A percentile compares a stretch with the other conserved stretches of the same genome.
These are phyloP conservation scores for Rhagonycha lutea DNA, from an alignment of 2,888 invertebrate genomes.

Conservation along the genomic window DNA sequence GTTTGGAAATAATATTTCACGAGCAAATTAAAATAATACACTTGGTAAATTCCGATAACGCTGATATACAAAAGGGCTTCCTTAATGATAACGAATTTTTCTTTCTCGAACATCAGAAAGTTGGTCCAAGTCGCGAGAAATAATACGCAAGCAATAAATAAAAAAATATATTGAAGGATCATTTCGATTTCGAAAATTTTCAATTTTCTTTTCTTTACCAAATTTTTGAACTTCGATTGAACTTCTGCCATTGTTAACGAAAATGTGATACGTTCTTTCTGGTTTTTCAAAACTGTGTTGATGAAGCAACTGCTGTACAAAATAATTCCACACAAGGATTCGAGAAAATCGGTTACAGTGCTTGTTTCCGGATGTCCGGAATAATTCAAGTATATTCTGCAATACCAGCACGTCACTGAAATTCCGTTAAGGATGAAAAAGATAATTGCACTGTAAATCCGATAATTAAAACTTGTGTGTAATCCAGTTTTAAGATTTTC, in stretches of 20 bases:
- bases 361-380: background rate
- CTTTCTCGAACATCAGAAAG: background rate
- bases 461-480: background rate
- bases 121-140: background rate
- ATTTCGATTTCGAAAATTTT: background rate
- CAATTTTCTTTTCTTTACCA: background rate
- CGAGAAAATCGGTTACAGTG: background rate
- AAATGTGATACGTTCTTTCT: background rate
- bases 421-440: background rate
- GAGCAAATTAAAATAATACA: slow-evolving; percentile 5
- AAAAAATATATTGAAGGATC: background rate
- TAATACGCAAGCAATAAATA: background rate
- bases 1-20: background rate
- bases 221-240: background rate
- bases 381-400: background rate
- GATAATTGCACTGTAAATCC: background rate
- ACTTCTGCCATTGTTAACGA: background rate
- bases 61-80: background rate
- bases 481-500: background rate
- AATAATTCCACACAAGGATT: background rate
- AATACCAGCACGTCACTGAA: background rate
- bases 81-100: background rate
- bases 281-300: background rate
- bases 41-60: background rate
- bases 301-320: background rate